Percentiles rank a stretch among this genome's conserved stretches.
Conservation (phyloP, 2,113 vertebrate species). For the Xyliphius kryptos region DNA sequence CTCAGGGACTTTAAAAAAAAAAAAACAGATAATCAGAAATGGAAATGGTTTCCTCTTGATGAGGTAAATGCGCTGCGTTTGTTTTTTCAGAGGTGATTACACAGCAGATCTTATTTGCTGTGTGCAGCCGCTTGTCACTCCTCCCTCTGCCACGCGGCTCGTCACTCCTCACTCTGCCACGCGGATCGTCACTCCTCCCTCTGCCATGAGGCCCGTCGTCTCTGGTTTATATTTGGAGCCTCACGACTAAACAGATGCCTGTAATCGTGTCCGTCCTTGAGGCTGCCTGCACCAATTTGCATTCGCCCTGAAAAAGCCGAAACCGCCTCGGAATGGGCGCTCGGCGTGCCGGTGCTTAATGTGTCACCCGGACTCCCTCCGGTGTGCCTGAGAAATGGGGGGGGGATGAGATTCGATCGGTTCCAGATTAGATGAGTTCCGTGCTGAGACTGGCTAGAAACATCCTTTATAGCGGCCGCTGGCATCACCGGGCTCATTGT, state of each 20-base stretch:
- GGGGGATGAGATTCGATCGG: conserved; percentile 55
- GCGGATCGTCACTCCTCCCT: too few species aligned
- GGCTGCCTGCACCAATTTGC: conserved; percentile 19
- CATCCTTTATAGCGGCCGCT: conserved; percentile 60
- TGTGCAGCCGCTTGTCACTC: too few species aligned
- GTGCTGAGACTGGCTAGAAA: conserved; percentile 39
- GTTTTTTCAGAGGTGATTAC: too few species aligned
- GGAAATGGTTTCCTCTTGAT: too few species aligned
- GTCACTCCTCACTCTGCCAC: too few species aligned
- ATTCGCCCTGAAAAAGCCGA: conserved; percentile 17
- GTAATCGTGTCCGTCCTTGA: conserved; percentile 33
- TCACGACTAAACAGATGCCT: not conserved
- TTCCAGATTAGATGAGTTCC: conserved; percentile 52
- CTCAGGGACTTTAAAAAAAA: too few species aligned
- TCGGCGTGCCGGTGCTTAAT: conserved; percentile 22
- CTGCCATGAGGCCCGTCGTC: too few species aligned
- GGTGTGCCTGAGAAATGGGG: conserved; percentile 49
- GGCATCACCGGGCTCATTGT: conserved; percentile 55
- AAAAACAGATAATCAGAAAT: too few species aligned
- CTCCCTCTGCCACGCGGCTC: too few species aligned
- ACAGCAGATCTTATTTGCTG: too few species aligned
- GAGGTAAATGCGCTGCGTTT: too few species aligned
- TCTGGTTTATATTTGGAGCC: not conserved
- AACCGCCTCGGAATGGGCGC: conserved; percentile 20
- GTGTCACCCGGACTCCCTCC: conserved; percentile 30